Base-by-base conservation (phyloP, 2,888 invertebrate genomes). In the Stegana nigrithorax region DNA sequence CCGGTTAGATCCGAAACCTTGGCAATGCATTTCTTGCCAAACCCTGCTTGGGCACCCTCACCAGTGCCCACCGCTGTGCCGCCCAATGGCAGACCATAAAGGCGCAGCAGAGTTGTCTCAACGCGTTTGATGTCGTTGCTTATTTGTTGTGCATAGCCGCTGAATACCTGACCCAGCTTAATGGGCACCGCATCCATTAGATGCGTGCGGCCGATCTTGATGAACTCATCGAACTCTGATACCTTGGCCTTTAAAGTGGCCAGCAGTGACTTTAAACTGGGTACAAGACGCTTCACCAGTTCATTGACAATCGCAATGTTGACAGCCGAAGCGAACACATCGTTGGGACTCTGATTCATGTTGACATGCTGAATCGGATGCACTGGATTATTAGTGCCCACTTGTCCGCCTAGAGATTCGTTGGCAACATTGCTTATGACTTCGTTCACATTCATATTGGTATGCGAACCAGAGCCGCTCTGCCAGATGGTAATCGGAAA, bases 341-440 rank as follows among this genome's bases (percentile, higher is more conserved):
- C 98, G 86, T 99, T 98, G 56, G 97, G 97, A 82, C 97, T 97
- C 88, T 98, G 94, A 1, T 95, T 94, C 88, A 94, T 98, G 87
- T 98, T 99, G 53, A 99, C 98, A 87, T 99, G 98, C 85, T 99
- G 98, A 84, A 98, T 99, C 0, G 98, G 98, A 85, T 98, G 98
- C 0, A 99, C 96, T 0, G 98, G 98, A 10, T 86, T 89, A 83
- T 98, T 98, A 36, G 93, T 93, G 60, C 98, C 98, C 12, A 98
- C 87, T 72, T 90, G 87, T 0, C 98, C 98, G 1, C 95, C 95
- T 36, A 95, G 76, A 23, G 94, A 86, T 85, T 96, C 93, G 78
- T 95, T 96, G 0, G 96, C 96, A 39, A 94, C 88, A 87, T 96
- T 97, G 26, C 95, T 89, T 59, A 97, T 69, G 68, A 79, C 92